Conservation (phyloP, 1,140 invertebrate genomes). For the Helicoverpa armigera region DNA sequence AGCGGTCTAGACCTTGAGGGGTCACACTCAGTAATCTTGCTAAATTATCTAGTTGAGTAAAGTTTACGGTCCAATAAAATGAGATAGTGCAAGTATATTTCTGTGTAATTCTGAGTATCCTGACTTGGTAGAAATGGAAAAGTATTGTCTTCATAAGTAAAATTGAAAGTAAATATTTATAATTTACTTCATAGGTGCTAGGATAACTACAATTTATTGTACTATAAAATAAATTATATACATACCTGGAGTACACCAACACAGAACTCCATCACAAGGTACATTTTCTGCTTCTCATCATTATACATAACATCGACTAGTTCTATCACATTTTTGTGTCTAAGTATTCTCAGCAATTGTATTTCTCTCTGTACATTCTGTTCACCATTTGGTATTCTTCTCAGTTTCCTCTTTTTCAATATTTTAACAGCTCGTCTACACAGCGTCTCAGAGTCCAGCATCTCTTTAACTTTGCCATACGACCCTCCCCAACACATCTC, state of each 20-base stretch:
- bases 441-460: slow-evolving; percentile 96
- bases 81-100: not conserved
- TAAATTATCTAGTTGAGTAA: slow-evolving; percentile 35
- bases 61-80: slow-evolving; percentile 32
- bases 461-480: slow-evolving; percentile 97
- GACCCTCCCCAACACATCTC: slow-evolving; percentile 98
- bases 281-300: slow-evolving; percentile 99
- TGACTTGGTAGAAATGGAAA: too few relatives aligned
- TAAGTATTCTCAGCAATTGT: slow-evolving; percentile 94
- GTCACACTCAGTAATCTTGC: slow-evolving; percentile 43
- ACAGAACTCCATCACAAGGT: slow-evolving; percentile 97
- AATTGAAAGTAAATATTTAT: too few relatives aligned
- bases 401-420: slow-evolving; percentile 96
- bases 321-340: slow-evolving; percentile 97
- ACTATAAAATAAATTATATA: not conserved
- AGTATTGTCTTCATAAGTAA: too few relatives aligned
- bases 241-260: slow-evolving; percentile 93
- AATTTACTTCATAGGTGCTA: too few relatives aligned
- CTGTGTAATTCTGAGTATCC: too few relatives aligned
- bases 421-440: slow-evolving; percentile 97
- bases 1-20: not conserved
- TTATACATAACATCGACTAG: slow-evolving; percentile 97
- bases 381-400: slow-evolving; percentile 98
- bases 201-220: too few relatives aligned
- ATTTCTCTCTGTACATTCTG: slow-evolving; percentile 99